phyloP scores from a whole-genome alignment of 2,113 vertebrate genomes.

The Triplophysa dalaica region DNA sequence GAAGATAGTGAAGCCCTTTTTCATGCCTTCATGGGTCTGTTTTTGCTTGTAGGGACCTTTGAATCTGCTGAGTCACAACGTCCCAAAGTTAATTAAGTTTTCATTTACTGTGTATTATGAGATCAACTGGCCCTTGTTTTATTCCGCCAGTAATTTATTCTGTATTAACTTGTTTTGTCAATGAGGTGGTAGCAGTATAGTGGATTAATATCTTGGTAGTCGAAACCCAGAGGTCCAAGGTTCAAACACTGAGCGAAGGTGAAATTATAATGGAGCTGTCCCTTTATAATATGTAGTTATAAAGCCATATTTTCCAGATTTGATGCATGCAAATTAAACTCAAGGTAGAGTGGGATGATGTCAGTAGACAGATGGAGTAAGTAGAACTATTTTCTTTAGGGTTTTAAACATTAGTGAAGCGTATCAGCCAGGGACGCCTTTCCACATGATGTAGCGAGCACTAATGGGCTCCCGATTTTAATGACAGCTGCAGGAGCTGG shows the following conservation, averaged over 20 bases:
- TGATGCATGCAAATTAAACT: neutral
- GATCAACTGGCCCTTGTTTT: conserved; percentile 13
- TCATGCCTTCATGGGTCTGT: conserved; percentile 22
- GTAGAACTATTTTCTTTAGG: neutral
- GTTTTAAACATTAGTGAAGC: conserved; percentile 32
- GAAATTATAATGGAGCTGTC: neutral
- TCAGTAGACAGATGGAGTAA: neutral
- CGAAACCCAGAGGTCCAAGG: neutral
- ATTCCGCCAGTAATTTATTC: neutral
- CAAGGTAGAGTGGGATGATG: neutral
- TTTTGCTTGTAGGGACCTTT: conserved; percentile 15
- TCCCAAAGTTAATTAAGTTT: conserved; percentile 42
- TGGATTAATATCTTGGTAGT: neutral
- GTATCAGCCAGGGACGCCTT: conserved; percentile 16
- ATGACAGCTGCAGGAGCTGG: conserved; percentile 25
- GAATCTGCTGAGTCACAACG: conserved; percentile 35
- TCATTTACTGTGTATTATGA: conserved; percentile 28
- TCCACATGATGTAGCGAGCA: conserved; percentile 23
- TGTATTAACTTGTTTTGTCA: neutral
- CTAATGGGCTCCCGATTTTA: conserved; percentile 6
- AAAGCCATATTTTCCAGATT: neutral
- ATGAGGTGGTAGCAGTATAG: neutral
- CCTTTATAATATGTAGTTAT: no score
- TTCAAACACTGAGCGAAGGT: neutral
- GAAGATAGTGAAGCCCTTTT: conserved; percentile 9